Conservation (phyloP, 2,113 vertebrate genomes). For the Antechinus flavipes region DNA sequence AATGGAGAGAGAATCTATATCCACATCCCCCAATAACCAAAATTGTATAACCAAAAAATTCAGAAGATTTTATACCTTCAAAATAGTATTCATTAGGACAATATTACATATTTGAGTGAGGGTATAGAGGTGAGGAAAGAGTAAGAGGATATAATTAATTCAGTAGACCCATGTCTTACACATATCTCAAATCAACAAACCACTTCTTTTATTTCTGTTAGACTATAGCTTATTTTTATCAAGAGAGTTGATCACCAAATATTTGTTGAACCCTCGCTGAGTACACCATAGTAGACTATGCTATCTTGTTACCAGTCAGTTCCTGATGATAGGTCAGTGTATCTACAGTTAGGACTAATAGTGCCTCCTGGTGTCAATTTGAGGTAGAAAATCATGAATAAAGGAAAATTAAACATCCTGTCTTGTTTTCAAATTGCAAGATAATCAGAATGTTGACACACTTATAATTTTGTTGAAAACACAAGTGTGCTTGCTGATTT, state of each 20-base stretch:
- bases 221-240: constrained; percentile 59
- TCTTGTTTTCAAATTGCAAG: neutral
- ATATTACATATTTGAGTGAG: neutral
- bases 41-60: constrained; percentile 3
- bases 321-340: neutral
- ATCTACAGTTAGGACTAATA: constrained; percentile 9
- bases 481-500: neutral
- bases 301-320: constrained; percentile 12
- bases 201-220: constrained; percentile 50
- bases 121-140: neutral
- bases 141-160: constrained; percentile 48
- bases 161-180: constrained; percentile 56
- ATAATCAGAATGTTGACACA: neutral
- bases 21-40: neutral
- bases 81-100: neutral
- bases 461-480: neutral
- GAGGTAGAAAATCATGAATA: neutral
- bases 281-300: constrained; percentile 54
- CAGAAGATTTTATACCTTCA: neutral
- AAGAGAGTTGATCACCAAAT: constrained; percentile 57
- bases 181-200: constrained; percentile 62
- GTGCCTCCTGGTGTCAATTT: neutral
- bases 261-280: constrained; percentile 57
- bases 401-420: neutral
- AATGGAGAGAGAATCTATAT: neutral